Evolutionary conservation across 2,888 invertebrate species (phyloP), one percentile per base, ranked within the genome.

Genomic region (Macrosoma leucophasiata): DNA sequence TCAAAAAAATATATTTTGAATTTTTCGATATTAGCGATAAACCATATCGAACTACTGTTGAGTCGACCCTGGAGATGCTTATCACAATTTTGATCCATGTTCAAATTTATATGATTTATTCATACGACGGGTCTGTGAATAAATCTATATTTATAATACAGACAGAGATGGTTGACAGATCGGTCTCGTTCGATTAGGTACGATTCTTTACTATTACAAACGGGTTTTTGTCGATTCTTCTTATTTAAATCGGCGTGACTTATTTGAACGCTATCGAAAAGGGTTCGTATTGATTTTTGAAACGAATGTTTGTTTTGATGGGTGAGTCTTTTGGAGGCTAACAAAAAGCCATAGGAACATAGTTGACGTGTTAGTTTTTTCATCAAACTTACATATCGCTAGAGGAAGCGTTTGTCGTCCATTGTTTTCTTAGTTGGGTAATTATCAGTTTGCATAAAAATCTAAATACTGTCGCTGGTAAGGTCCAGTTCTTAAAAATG

Each of bases 261-360:
- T 78, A 73, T 78, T 75, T 74, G 70, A 67, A 64, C 66, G 56
- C 52, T 69, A 74, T 77, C 68, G 64, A 62, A 57, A 74, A 76
- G 76, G 76, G 76, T 74, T 75, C 63, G 42, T 81, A 76, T 82
- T 81, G 78, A 76, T 78, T 81, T 79, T 76, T 55, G 55, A 66
- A 64, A 64, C 56, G 61, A 52, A 63, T 78, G 68, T 81, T 79
- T 77, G 66, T 64, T 71, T 65, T 77, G 68, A 72, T 75, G 71
- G 67, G 52, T 54, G 58, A 63, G 62, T 64, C 53, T 68, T 67
- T 67, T 61, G 56, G 46, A 35, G 37, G 40, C 26, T 21, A 33
- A 42, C 41, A 43, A 43, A 43, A 33, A 29, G 24, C n/a, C n/a
- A n/a, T n/a, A n/a, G n/a, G n/a, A n/a, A n/a, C n/a, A n/a, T n/a